A percentile compares a stretch with the other conserved stretches of the same genome.
Conservation (phyloP, 2,113 vertebrate genomes). For the Falco punctatus region DNA sequence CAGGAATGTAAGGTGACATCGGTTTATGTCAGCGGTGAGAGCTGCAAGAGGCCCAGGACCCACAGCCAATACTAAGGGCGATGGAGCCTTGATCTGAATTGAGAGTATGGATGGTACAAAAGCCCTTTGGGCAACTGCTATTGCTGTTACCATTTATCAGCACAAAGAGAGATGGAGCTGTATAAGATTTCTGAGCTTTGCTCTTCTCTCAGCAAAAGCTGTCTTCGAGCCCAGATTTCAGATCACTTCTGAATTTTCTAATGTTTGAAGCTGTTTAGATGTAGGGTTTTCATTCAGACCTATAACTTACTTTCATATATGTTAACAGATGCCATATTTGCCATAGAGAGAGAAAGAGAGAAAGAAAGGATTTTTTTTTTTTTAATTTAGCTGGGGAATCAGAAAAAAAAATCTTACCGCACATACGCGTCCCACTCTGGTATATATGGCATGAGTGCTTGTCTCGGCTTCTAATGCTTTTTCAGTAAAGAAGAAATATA, state of each 20-base stretch:
- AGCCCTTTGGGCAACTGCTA: neutral
- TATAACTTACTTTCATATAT: neutral
- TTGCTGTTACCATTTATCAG: neutral
- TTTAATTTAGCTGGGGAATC: neutral
- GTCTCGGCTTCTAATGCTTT: conserved; percentile 85
- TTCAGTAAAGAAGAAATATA: conserved; percentile 98
- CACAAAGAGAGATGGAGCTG: neutral
- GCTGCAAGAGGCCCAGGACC: neutral
- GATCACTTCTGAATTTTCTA: neutral
- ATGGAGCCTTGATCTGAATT: neutral
- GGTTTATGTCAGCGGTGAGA: neutral
- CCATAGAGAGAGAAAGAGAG: neutral
- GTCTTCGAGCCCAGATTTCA: neutral
- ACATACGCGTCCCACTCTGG: conserved; percentile 89
- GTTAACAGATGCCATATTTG: neutral
- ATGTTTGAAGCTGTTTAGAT: neutral
- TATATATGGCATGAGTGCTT: conserved; percentile 82
- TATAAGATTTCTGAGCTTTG: neutral
- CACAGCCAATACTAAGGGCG: neutral
- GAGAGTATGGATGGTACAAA: neutral
- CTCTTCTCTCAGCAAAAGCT: neutral
- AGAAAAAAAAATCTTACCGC: conserved; percentile 77
- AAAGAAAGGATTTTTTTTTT: neutral
- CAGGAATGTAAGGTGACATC: neutral
- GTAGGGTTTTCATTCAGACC: neutral